These are phyloP conservation scores for Fundulus diaphanus DNA, from an alignment of 2,797 vertebrate species.

Conservation along the genomic window DNA sequence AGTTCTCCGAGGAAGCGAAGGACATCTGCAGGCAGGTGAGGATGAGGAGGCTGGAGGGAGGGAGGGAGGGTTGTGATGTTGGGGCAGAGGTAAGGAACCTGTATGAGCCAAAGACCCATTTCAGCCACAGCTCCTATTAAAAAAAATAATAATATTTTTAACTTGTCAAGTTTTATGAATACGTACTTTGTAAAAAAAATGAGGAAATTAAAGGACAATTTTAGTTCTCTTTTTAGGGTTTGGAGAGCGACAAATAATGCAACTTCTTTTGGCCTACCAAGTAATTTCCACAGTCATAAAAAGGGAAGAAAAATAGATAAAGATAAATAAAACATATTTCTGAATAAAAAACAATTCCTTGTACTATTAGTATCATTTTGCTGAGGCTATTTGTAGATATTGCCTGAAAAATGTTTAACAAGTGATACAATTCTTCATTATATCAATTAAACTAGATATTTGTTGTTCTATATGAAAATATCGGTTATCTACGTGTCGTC, in stretches of 20 bases:
- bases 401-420: too few species aligned
- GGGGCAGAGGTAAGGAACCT: not conserved
- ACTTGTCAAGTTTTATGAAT: too few species aligned
- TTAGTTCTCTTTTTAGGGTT: not conserved
- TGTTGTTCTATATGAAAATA: not conserved
- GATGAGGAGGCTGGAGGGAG: not conserved
- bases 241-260: not conserved
- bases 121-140: not conserved
- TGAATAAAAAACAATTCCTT: not conserved
- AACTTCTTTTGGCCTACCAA: not conserved
- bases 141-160: not conserved
- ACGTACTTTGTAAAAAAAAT: not conserved
- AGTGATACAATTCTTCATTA: too few species aligned
- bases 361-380: not conserved
- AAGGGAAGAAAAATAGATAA: not conserved
- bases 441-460: not conserved
- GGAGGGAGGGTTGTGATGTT: not conserved
- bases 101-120: not conserved
- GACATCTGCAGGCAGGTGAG: constrained; percentile 94
- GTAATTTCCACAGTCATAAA: not conserved
- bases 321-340: not conserved
- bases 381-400: not conserved
- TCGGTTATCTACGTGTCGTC: not conserved
- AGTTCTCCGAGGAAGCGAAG: constrained; percentile 88
- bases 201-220: not conserved